Evolutionary conservation across 2,888 invertebrate species (phyloP).

Genomic region (Portevinia maculata): DNA sequence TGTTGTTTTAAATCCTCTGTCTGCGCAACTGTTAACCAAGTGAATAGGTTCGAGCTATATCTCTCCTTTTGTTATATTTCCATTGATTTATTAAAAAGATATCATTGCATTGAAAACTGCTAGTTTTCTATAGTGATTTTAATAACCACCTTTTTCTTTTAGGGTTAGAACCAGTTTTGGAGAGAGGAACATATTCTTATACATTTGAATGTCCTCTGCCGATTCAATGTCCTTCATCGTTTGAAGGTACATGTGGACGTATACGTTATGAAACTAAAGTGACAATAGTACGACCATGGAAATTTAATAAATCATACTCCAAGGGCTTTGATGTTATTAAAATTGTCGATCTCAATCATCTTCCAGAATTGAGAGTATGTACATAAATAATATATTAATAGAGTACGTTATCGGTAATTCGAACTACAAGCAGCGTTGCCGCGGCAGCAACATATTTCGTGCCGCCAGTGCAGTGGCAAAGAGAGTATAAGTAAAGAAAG

Average conservation of each 20-base stretch:
- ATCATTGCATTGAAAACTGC: too few species aligned
- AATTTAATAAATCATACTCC: constrained; percentile 87
- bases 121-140: neutral
- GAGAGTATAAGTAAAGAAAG: too few species aligned
- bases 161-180: constrained; percentile 47
- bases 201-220: constrained; percentile 84
- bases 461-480: too few species aligned
- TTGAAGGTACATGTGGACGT: constrained; percentile 83
- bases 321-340: constrained; percentile 90
- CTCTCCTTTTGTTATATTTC: too few species aligned
- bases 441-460: too few species aligned
- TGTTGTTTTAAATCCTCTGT: too few species aligned
- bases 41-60: too few species aligned
- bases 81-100: neutral
- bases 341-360: constrained; percentile 89
- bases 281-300: constrained; percentile 91
- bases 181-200: constrained; percentile 83
- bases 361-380: constrained; percentile 41
- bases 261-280: constrained; percentile 86
- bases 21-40: too few species aligned
- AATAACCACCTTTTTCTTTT: neutral
- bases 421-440: too few species aligned
- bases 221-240: constrained; percentile 83
- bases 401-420: neutral
- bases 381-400: neutral